Base-by-base conservation (phyloP, 2,888 invertebrate species). In the Sinelater perroti region DNA sequence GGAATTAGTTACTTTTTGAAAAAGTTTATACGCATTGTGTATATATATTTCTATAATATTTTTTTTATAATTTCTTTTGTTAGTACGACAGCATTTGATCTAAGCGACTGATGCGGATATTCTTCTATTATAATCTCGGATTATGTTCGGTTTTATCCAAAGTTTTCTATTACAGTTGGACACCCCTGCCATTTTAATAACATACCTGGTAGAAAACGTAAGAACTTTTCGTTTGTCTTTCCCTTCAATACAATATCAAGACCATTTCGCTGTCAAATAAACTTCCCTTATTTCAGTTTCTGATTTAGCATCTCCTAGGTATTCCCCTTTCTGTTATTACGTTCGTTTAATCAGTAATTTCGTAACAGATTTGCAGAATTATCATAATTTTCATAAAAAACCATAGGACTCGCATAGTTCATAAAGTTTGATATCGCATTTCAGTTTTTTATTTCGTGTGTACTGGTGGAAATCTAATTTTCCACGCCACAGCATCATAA, bases 1-100 rank as follows among this genome's bases (percentile, higher is more conserved):
- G 46, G 54, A 60, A 63, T 52, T 53, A 47, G 60, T 65, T 59
- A 60, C 61, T 64, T 64, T 64, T 56, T 61, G 52, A 62, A 65
- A 65, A 64, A 65, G 31, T 45, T 60, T 60, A 62, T 61, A 61
- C 6, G 64, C 61, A 64, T 64, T 65, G 46, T 63, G 61, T 57
- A 65, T 62, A 62, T 64, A 65, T 58, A 64, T 63, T 20, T 51
- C 51, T 17, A 56, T 42, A 58, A 58, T 53, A 38, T 55, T 38
- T 18, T 26, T 42, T 47, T 61, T 60, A 62, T 65, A 47, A 61
- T 65, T 47, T 66, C 62, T 60, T 63, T 60, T 56, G 26, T 36
- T 65, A 65, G 45, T 65, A 66, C 38, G 56, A 60, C 7, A 64
- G 59, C 65, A 65, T 65, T 65, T 65, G 61, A 64, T 65, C 63